phyloP scores from a whole-genome alignment of 2,113 vertebrate species.

The Papio anubis region DNA sequence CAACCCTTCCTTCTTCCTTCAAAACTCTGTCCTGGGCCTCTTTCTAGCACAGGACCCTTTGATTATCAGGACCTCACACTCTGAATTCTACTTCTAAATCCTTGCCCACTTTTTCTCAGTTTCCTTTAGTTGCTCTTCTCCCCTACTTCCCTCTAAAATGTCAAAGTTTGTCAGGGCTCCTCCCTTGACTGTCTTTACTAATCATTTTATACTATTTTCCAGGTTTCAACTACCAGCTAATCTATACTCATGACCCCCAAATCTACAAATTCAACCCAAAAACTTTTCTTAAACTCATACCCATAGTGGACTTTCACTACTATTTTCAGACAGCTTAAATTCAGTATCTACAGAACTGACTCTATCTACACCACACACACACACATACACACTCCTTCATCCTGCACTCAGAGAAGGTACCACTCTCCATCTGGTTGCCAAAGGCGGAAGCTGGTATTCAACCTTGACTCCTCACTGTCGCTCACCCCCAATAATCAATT shows the following conservation, averaged over 20 bases:
- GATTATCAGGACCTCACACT: background rate
- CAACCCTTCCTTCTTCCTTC: background rate
- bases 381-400: background rate
- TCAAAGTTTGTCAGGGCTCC: background rate
- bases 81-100: background rate
- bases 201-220: background rate
- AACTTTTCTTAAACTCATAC: background rate
- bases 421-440: background rate
- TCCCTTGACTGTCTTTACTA: background rate
- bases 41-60: background rate
- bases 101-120: background rate
- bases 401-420: background rate
- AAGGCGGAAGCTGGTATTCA: background rate
- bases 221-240: background rate
- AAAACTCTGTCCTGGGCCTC: background rate
- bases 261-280: background rate
- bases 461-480: background rate
- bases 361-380: background rate
- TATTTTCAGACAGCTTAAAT: background rate
- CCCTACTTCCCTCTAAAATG: background rate
- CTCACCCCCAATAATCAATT: background rate
- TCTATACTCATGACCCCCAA: background rate
- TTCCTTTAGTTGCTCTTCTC: background rate
- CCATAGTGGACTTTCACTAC: background rate
- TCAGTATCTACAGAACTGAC: background rate